These are phyloP conservation scores for Neelides sp. DNA, from an alignment of 1,140 invertebrate species.

Conservation along the genomic window DNA sequence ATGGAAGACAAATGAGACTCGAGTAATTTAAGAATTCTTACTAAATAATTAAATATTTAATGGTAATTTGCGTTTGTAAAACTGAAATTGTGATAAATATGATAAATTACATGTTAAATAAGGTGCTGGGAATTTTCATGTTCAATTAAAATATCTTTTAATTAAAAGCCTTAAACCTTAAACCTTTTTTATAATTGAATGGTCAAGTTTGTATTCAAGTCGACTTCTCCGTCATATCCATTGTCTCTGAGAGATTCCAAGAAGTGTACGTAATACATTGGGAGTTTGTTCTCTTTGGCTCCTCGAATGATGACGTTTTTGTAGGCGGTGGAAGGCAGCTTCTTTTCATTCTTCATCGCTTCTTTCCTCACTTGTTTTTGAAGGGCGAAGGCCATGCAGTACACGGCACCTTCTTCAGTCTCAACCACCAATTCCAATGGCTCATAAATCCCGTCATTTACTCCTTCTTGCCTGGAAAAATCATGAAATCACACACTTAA, in stretches of 20 bases:
- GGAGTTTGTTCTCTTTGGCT: slow-evolving; percentile 54
- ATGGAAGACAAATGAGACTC: too few relatives aligned
- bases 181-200: slow-evolving; percentile 1
- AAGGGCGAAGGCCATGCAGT: slow-evolving; percentile 56
- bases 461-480: slow-evolving; percentile 57
- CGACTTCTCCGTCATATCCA: slow-evolving; percentile 44
- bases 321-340: slow-evolving; percentile 57
- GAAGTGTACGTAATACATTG: slow-evolving; percentile 49
- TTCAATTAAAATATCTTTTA: neutral
- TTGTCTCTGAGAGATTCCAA: slow-evolving; percentile 53
- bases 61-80: too few relatives aligned
- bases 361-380: slow-evolving; percentile 38
- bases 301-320: slow-evolving; percentile 48
- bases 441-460: slow-evolving; percentile 52
- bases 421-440: slow-evolving; percentile 47
- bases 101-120: too few relatives aligned
- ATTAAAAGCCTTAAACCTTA: slow-evolving; percentile 1
- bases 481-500: neutral
- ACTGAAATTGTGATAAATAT: too few relatives aligned
- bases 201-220: slow-evolving; percentile 32
- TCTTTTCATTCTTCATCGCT: slow-evolving; percentile 40
- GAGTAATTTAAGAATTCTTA: too few relatives aligned
- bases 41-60: too few relatives aligned
- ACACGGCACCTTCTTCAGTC: slow-evolving; percentile 40
- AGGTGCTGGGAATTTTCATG: slow-evolving; percentile 4